Base-by-base conservation (phyloP, 1,140 invertebrate genomes). In the Batillaria attramentaria region DNA sequence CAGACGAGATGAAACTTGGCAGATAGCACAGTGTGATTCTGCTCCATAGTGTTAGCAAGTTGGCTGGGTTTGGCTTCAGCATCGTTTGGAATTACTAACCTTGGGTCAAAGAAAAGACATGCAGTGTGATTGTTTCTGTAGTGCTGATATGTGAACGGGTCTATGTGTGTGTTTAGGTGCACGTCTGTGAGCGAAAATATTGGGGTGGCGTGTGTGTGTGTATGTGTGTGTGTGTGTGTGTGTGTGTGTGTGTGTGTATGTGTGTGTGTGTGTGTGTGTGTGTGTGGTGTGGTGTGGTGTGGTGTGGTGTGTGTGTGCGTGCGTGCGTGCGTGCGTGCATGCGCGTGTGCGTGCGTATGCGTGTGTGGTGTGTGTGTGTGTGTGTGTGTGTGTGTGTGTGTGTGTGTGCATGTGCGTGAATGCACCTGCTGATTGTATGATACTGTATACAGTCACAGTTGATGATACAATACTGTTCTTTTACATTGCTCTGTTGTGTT, bases 251-350 rank as follows among this genome's bases (percentile, higher is more conserved):
- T 20, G 31, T 35, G 62, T 20, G 31, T 20, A 6, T 35, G 31
- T 20, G 62, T 66, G 16, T 33, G n/a, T 20, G 16, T 35, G 31
- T 4, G 33, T 66, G 16, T 6, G 62, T 20, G 16, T 8, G 31
- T 5, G 33, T 66, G 16, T 33, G 62, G 3, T 3, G 8, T 8
- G 5, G 62, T 66, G 16, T 33, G 62, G 3, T 31, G 5, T 31
- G 33, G 62, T 66, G 62, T 33, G 62, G 62, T 66, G 57, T 66
- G 62, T 66, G 10, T 66, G 62, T 66, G 10, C 39, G 62, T 66
- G 62, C 39, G 10, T 66, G 4, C 39, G 62, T 66, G 62, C 31
- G 33, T 66, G 62, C 39, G 62, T 35, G 62, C 31, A 37, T 66
- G 62, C 4, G 62, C 39, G 62, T 4, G 62, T 66, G 62, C 10